Conservation (phyloP, 2,888 invertebrate species). For the Lottia gigantea region DNA sequence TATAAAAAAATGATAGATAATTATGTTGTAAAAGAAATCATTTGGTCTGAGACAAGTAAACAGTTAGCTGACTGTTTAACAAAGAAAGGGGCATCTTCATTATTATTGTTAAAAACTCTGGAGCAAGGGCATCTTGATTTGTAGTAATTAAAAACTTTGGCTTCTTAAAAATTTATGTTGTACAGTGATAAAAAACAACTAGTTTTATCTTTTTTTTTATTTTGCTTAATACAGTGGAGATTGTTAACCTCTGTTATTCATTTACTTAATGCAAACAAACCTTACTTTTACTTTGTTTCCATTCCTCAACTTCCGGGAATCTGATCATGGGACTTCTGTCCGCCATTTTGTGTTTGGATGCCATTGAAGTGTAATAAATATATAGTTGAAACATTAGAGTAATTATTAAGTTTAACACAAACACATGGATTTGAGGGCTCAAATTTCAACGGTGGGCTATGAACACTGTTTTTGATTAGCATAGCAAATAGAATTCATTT, state of each 20-base stretch:
- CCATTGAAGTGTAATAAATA: too few relatives aligned
- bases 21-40: not conserved
- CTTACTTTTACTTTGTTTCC: too few relatives aligned
- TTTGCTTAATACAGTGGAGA: slow-evolving; percentile 3
- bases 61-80: not conserved
- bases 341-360: too few relatives aligned
- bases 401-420: not conserved
- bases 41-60: not conserved
- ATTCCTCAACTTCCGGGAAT: too few relatives aligned
- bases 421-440: too few relatives aligned
- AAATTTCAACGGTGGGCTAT: too few relatives aligned
- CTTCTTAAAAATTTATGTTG: not conserved
- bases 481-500: too few relatives aligned
- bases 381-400: not conserved
- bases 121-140: not conserved
- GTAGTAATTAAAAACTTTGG: not conserved
- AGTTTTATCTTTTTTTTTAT: not conserved
- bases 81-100: not conserved
- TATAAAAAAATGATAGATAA: slow-evolving; percentile 6
- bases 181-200: not conserved
- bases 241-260: not conserved
- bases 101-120: not conserved
- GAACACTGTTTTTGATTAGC: too few relatives aligned
- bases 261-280: too few relatives aligned
- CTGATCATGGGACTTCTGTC: too few relatives aligned